A percentile compares a stretch with the other conserved stretches of the same genome.
These are phyloP conservation scores for Contarinia nasturtii DNA, from an alignment of 1,140 invertebrate genomes.

Conservation along the genomic window DNA sequence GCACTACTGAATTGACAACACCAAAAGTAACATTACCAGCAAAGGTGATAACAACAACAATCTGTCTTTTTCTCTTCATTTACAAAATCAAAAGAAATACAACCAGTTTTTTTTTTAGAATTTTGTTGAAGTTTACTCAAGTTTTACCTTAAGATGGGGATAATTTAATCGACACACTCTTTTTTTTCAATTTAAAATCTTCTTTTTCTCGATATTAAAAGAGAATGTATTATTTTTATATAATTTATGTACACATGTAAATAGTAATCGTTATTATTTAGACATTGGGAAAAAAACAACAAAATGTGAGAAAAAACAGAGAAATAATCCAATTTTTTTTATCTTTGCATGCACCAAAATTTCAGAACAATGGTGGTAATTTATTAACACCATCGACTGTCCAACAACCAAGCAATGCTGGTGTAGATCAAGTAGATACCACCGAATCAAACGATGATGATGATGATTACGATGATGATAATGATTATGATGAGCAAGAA, in stretches of 20 bases:
- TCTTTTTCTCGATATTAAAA: not conserved
- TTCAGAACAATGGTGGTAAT: not conserved
- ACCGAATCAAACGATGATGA: constrained; percentile 4
- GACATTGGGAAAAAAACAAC: not conserved
- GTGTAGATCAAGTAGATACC: not conserved
- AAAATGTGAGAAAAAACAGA: not conserved
- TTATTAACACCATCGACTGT: not conserved
- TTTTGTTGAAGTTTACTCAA: not conserved
- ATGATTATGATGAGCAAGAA: constrained; percentile 4
- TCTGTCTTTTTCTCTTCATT: not conserved
- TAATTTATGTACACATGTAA: not conserved
- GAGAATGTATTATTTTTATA: not conserved
- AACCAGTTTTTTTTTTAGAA: not conserved
- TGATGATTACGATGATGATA: constrained; percentile 4
- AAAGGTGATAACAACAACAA: not conserved
- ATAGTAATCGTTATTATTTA: not conserved
- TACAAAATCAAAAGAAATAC: constrained; percentile 1
- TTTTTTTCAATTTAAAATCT: not conserved
- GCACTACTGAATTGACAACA: no score
- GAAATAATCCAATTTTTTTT: no score
- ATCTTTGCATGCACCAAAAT: no score
- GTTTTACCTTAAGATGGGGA: no score
- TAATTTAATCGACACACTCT: no score
- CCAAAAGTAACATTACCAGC: no score
- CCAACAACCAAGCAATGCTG: not conserved